phyloP scores from a whole-genome alignment of 2,113 vertebrate species.

The Atherinomorus stipes region DNA sequence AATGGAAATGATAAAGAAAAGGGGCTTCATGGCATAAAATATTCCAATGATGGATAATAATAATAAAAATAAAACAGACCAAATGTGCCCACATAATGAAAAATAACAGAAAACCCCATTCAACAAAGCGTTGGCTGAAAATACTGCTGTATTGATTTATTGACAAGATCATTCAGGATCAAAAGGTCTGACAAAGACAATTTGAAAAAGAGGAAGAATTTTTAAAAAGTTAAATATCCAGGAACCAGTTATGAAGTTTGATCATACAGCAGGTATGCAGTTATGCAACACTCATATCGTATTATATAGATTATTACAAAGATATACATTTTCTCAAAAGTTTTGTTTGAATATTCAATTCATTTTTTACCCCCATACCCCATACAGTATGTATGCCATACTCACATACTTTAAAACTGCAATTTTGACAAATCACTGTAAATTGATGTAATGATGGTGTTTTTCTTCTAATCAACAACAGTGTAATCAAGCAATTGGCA shows the following conservation, averaged over 20 bases:
- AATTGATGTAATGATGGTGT: slow-evolving; percentile 64
- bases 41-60: too few relatives aligned
- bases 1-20: too few relatives aligned
- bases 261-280: fast-evolving
- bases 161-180: not conserved
- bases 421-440: slow-evolving; percentile 56
- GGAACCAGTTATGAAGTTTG: not conserved
- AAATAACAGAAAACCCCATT: too few relatives aligned
- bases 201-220: not conserved
- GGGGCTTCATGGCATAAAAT: too few relatives aligned
- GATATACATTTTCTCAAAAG: too few relatives aligned
- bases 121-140: too few relatives aligned
- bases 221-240: not conserved
- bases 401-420: slow-evolving; percentile 36
- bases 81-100: too few relatives aligned
- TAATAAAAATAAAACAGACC: too few relatives aligned
- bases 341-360: slow-evolving; percentile 2
- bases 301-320: too few relatives aligned
- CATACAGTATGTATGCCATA: not conserved
- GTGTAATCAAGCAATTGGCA: slow-evolving; percentile 67
- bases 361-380: not conserved
- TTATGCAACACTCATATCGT: not conserved
- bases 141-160: not conserved
- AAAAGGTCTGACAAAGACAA: not conserved
- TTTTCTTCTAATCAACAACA: slow-evolving; percentile 66